Conservation (phyloP, 2,113 vertebrate genomes). For the Ahaetulla prasina region DNA sequence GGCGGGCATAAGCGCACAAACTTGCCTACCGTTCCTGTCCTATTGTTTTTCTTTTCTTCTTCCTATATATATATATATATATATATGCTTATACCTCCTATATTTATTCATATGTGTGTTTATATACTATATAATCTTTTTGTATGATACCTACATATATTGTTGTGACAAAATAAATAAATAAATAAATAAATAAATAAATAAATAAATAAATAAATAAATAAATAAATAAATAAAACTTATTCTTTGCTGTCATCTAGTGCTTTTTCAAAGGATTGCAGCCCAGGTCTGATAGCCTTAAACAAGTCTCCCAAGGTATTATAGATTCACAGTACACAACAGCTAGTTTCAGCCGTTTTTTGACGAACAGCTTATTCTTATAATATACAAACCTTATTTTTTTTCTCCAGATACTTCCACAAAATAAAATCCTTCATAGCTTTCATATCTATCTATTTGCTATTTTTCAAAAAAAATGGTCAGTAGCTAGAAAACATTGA, state of each 20-base stretch:
- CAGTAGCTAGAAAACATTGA: background rate
- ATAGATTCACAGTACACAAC: background rate
- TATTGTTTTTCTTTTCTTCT: too few species aligned
- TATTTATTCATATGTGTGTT: too few species aligned
- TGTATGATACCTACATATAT: too few species aligned
- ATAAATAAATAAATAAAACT: too few species aligned
- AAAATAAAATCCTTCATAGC: background rate
- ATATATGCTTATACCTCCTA: too few species aligned
- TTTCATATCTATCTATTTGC: background rate
- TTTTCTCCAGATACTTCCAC: background rate
- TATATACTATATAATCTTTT: too few species aligned
- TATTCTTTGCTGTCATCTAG: background rate
- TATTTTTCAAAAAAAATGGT: background rate
- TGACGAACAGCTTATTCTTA: constrained; percentile 1
- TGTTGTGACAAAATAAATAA: too few species aligned
- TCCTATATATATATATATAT: too few species aligned
- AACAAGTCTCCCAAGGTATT: background rate
- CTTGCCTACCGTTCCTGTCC: too few species aligned
- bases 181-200: too few species aligned
- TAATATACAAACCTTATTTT: background rate
- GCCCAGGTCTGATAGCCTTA: background rate
- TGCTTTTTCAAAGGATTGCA: background rate
- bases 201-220: too few species aligned
- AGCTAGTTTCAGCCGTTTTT: background rate
- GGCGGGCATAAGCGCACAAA: too few species aligned